Percentiles rank a stretch among this genome's conserved stretches.
Evolutionary conservation across 2,113 vertebrate species (phyloP).

Genomic region (Leptosomus discolor): DNA sequence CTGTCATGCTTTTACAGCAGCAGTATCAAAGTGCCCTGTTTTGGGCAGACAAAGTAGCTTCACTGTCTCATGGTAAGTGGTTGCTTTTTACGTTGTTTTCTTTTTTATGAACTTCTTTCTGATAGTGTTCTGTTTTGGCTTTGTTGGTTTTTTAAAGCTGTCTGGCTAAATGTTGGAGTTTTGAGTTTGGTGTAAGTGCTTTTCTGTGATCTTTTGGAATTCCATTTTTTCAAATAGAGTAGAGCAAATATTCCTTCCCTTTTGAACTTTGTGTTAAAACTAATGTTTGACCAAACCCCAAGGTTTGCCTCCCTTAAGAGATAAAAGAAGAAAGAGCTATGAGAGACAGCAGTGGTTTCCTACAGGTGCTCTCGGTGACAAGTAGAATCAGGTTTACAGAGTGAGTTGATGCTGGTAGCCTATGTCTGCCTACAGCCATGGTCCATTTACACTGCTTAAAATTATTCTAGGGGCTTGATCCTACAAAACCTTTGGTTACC

Average conservation of each 20-base stretch:
- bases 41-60: slow-evolving; percentile 98
- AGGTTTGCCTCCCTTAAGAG: background rate
- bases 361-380: background rate
- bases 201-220: background rate
- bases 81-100: background rate
- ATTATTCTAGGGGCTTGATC: background rate
- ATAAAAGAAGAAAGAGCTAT: fast-evolving
- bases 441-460: background rate
- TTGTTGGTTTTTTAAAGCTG: background rate
- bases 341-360: fast-evolving
- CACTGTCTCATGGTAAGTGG: slow-evolving; percentile 91
- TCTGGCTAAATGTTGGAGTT: background rate
- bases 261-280: background rate
- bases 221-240: background rate
- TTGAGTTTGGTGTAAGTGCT: background rate
- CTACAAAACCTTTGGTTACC: background rate
- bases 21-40: slow-evolving; percentile 99
- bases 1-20: slow-evolving; percentile 79
- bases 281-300: background rate
- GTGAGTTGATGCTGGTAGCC: background rate
- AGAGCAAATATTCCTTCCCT: background rate
- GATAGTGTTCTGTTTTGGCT: background rate
- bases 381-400: background rate
- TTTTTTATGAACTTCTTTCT: background rate
- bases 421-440: background rate